phyloP scores from a whole-genome alignment of 2,113 vertebrate species.

The Heteronetta atricapilla region DNA sequence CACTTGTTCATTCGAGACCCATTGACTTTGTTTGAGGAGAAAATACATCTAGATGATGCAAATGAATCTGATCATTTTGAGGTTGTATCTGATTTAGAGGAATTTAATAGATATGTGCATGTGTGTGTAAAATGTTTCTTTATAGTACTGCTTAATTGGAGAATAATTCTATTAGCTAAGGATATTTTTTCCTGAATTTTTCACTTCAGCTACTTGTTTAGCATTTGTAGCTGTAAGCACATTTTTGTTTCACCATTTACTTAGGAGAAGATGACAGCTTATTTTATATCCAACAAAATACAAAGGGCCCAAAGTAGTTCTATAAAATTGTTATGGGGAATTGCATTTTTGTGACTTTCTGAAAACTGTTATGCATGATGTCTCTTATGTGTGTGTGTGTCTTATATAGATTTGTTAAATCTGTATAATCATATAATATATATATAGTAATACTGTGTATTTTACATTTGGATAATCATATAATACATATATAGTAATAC shows the following conservation, averaged over 20 bases:
- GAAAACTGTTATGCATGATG: not conserved
- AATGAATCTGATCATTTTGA: constrained; percentile 99
- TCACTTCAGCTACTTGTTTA: not conserved
- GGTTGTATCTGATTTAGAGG: constrained; percentile 71
- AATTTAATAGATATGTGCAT: not conserved
- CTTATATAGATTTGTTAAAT: not conserved
- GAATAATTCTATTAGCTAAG: not conserved
- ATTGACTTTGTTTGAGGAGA: constrained; percentile 92
- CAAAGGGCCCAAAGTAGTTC: not conserved
- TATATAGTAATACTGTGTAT: not conserved
- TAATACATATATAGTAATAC: not conserved
- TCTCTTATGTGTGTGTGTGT: not conserved
- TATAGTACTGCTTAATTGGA: not conserved
- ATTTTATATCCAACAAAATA: not conserved
- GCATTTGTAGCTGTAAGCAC: not conserved
- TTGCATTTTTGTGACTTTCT: not conserved
- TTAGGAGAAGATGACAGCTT: not conserved
- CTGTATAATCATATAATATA: not conserved
- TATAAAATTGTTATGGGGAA: not conserved
- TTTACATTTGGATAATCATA: not conserved
- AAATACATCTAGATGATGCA: constrained; percentile 94
- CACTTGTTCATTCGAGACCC: constrained; percentile 99
- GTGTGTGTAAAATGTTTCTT: not conserved
- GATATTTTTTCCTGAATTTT: not conserved
- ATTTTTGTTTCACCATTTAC: not conserved